Evolutionary conservation across 2,888 invertebrate species (phyloP).

Genomic region (Agonopterix heracliana): DNA sequence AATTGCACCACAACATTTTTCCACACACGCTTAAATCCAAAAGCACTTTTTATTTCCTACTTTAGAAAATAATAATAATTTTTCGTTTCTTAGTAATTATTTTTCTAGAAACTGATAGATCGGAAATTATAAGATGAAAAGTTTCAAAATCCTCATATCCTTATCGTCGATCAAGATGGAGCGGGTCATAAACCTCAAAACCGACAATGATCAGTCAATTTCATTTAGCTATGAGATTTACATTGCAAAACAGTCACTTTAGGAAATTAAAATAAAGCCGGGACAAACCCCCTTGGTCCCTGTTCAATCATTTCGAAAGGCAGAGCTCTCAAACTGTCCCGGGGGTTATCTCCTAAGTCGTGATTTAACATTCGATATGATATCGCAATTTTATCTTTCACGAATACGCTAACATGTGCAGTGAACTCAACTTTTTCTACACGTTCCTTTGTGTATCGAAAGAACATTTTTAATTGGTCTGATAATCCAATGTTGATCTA

Average conservation of each 20-base stretch:
- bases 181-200: constrained; percentile 27
- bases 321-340: constrained; percentile 57
- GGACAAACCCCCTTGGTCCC: constrained; percentile 66
- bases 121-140: too few relatives aligned
- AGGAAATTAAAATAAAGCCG: constrained; percentile 71
- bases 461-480: too few relatives aligned
- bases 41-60: constrained; percentile 2
- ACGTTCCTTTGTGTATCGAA: too few relatives aligned
- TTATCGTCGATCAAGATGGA: too few relatives aligned
- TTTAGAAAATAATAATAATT: neutral
- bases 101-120: too few relatives aligned
- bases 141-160: too few relatives aligned
- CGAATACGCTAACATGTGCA: too few relatives aligned
- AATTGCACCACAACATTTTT: constrained; percentile 6
- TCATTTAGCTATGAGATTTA: constrained; percentile 50
- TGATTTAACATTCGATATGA: constrained; percentile 23
- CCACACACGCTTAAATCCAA: constrained; percentile 4
- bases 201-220: constrained; percentile 38
- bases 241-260: constrained; percentile 71
- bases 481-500: too few relatives aligned
- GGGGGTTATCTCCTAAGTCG: constrained; percentile 48
- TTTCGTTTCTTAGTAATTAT: neutral
- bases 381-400: neutral
- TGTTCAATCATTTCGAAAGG: constrained; percentile 71
- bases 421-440: too few relatives aligned